Base-by-base conservation (phyloP, 1,140 invertebrate genomes). In the Micrasema longulum region DNA sequence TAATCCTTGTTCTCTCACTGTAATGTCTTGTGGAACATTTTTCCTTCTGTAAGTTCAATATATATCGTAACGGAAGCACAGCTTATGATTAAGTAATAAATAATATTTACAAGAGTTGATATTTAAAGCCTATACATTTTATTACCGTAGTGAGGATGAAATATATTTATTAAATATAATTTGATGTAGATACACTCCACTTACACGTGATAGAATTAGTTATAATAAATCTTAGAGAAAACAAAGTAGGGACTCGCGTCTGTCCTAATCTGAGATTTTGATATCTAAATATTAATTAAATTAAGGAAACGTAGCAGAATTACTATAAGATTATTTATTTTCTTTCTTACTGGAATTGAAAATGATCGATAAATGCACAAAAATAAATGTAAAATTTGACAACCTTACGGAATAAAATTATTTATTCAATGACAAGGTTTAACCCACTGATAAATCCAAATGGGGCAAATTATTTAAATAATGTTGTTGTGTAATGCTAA, bases 1-100 rank as follows among this genome's bases (percentile, higher is more conserved):
- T 22, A 22, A 20, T 52, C 23, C 18, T 52, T 11, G 48, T 31
- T 31, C 26, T 31, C 7, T 31, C 2, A 31, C 26, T 31, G 3
- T 31, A 31, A 31, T 31, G 7, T 31, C 26, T 31, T 31, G 26
- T 31, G 26, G 26, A 31, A 52, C 16, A 47, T 47, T 52, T 52
- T 52, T 20, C 20, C 16, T 31, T 60, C 55, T 60, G 36, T 43
- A 38, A 60, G 20, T 11, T 43, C 5, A 60, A 38, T 2, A 43
- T 20, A 31, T 31, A 31, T 31, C 7, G 26, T 31, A 31, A 31
- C 26, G 26, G 26, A 31, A 20, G 55, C 55, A 60, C 36, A 18
- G 55, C 55, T 60, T 60, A 60, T 60, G 55, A 60, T 60, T 60
- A 60, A 60, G 55, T 12, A 60, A 41, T 60, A 60, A 60, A 60